These are phyloP conservation scores for Basileuterus tristriatus DNA, from an alignment of 2,797 vertebrate species.

Conservation along the genomic window DNA sequence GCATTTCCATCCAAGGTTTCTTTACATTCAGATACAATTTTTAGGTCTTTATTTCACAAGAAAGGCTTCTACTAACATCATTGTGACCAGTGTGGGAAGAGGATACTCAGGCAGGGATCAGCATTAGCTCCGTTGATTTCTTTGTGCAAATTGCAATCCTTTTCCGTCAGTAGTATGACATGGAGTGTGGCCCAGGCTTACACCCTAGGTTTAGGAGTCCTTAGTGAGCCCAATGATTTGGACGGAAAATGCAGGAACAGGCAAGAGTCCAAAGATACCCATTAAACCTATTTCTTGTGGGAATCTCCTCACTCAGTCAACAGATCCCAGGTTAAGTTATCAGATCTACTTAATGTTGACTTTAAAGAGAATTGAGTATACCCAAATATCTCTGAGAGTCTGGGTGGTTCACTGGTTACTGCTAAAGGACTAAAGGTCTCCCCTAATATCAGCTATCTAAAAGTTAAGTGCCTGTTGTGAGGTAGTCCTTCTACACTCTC, in stretches of 20 bases:
- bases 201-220: not conserved
- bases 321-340: not conserved
- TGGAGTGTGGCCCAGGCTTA: not conserved
- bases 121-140: not conserved
- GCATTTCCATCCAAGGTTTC: not conserved
- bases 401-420: not conserved
- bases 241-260: not conserved
- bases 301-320: not conserved
- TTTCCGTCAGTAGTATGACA: not conserved
- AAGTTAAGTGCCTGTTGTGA: not conserved
- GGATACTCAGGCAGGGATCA: not conserved
- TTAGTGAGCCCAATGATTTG: not conserved
- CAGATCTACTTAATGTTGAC: not conserved
- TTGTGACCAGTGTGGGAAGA: not conserved
- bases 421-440: not conserved
- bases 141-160: not conserved
- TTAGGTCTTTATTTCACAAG: not conserved
- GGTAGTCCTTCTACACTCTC: not conserved
- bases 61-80: not conserved
- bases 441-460: not conserved
- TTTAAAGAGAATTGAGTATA: not conserved
- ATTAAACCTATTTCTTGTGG: not conserved
- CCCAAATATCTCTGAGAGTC: not conserved
- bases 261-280: not conserved
- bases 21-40: not conserved